Evolutionary conservation across 2,797 vertebrate genomes (phyloP), one percentile per base, ranked within the genome.

Genomic region (Propithecus deckenii): DNA sequence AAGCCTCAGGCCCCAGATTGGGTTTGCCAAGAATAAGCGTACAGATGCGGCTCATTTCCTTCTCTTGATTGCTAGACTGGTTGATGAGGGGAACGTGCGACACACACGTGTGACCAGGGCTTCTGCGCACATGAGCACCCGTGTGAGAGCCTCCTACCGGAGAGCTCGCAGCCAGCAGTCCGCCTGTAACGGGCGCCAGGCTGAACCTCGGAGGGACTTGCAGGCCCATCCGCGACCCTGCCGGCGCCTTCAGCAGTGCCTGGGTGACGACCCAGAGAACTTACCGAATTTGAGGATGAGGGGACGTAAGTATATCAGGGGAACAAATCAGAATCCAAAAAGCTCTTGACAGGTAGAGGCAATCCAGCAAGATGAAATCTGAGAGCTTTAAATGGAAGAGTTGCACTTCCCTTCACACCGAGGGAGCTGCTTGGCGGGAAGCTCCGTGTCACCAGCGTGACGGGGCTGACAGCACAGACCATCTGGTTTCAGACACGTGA

Each of bases 1-100:
- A 17, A 48, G 38, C 12, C 0, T 25, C 4, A 4, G 50, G 35
- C 2, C 59, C 59, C 48, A 52, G 5, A 4, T 3, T 0, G 32
- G 46, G 75, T 30, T 57, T 43, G 4, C 43, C 35, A 25, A 69
- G 83, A 76, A 57, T 1, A 50, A 32, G n/a, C 35, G 61, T 11
- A 12, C 76, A 59, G 72, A 35, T 11, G 74, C 7, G 18, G 23
- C 35, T 84, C 28, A 6, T 30, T 38, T 52, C 32, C 61, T 57
- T 67, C 55, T 61, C 76, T 38, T 15, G 57, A 18, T 6, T 20
- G 23, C 14, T 11, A 25, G 67, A 35, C 55, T 1, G 18, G 76
- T 14, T 22, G 75, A 9, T 7, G 65, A 86, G 72, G 75, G 74
- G 43, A 10, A 14, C 12, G 32, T 67, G 50, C 18, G 43, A 6